Evolutionary conservation across 2,113 vertebrate species (phyloP).

Genomic region (Callaeas wilsoni): DNA sequence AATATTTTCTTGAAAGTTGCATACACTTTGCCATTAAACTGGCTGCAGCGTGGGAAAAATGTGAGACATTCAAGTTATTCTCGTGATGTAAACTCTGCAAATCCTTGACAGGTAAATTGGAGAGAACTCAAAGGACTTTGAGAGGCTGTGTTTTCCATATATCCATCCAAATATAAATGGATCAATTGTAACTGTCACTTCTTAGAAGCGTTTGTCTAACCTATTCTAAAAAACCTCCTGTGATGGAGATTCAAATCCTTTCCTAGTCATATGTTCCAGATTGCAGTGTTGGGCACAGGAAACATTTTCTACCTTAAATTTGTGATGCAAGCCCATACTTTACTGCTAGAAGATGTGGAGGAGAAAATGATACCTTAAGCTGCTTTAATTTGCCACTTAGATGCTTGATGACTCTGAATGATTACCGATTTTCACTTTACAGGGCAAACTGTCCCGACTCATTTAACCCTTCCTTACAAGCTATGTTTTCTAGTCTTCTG

Average conservation of each 20-base stretch:
- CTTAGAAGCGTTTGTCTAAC: neutral
- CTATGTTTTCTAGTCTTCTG: neutral
- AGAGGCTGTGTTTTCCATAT: neutral
- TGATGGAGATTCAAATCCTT: neutral
- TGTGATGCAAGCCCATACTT: neutral
- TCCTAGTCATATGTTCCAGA: neutral
- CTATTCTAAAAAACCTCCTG: neutral
- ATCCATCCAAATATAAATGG: neutral
- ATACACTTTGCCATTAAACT: neutral
- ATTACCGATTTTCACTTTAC: neutral
- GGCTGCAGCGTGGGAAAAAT: neutral
- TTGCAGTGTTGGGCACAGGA: neutral
- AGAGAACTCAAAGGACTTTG: neutral
- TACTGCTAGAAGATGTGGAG: neutral
- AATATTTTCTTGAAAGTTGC: neutral
- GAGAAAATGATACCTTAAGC: neutral
- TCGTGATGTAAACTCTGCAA: neutral
- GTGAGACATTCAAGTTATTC: neutral
- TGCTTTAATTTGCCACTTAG: neutral
- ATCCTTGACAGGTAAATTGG: neutral
- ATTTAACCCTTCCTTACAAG: neutral
- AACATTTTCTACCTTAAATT: neutral
- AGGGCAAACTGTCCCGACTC: neutral
- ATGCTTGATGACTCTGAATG: neutral
- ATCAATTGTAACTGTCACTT: neutral